Evolutionary conservation across 2,888 invertebrate genomes (phyloP).

Genomic region (Conus canariensis): DNA sequence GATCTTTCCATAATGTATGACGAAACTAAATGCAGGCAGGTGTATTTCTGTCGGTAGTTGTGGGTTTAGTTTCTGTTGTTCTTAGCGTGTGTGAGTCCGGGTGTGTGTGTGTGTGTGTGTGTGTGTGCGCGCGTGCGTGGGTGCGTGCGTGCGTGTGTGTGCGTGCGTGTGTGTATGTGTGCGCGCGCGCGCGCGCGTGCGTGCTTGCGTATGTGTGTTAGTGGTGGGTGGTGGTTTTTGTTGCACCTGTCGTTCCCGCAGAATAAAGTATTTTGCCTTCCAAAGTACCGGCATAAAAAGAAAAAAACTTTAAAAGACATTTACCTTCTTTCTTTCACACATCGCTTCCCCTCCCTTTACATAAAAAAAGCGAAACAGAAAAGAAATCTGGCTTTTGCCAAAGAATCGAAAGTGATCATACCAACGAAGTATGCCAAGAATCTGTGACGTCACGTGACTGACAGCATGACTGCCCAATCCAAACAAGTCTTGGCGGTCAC

Average conservation of each 20-base stretch:
- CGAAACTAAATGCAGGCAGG: not conserved
- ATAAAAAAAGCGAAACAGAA: too few relatives aligned
- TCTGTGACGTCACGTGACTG: conserved; percentile 18
- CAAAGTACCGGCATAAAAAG: too few relatives aligned
- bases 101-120: not conserved
- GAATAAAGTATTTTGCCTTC: too few relatives aligned
- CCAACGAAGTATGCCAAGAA: conserved; percentile 1
- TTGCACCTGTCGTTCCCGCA: too few relatives aligned
- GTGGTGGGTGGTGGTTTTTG: too few relatives aligned
- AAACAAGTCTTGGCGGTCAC: not conserved
- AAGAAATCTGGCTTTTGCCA: too few relatives aligned
- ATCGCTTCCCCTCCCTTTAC: too few relatives aligned
- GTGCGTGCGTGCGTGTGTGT: not conserved
- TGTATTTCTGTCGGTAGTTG: not conserved
- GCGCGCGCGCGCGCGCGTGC: not conserved
- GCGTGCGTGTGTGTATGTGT: not conserved
- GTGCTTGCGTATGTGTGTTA: not conserved
- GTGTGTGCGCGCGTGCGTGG: not conserved
- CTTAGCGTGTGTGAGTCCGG: not conserved
- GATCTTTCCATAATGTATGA: not conserved
- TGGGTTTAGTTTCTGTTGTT: not conserved
- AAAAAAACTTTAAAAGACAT: too few relatives aligned
- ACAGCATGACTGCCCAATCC: conserved; percentile 21
- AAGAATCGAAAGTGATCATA: too few relatives aligned
- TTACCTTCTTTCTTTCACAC: too few relatives aligned